These are phyloP conservation scores for Stomatorhinus ivindoensis DNA, from an alignment of 2,113 vertebrate species.

Conservation along the genomic window DNA sequence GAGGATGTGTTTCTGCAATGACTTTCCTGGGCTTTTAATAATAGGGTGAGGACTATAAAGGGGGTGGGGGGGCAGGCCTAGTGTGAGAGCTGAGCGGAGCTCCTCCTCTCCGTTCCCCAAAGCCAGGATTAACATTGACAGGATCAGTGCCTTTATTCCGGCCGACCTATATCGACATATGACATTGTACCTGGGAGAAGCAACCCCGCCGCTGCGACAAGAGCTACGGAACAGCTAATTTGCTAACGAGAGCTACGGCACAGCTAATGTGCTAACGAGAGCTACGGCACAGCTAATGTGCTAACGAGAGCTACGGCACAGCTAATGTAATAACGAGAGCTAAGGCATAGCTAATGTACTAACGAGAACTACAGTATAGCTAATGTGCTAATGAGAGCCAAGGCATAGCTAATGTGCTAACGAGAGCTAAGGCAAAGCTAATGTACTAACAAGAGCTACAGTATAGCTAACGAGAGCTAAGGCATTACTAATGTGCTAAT, in stretches of 20 bases:
- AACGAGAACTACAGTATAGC: background rate
- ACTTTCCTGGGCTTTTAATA: slow-evolving; percentile 1
- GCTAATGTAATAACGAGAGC: background rate
- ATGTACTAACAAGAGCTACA: background rate
- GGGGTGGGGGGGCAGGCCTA: background rate
- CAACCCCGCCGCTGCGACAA: background rate
- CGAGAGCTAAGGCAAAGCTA: background rate
- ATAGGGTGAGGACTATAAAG: background rate
- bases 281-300: background rate
- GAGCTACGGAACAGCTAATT: background rate
- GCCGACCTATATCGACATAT: background rate
- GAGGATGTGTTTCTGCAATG: background rate
- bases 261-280: background rate
- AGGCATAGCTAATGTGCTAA: background rate
- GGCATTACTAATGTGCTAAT: background rate
- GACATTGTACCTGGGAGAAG: background rate
- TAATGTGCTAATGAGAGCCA: background rate
- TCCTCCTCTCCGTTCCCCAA: no score
- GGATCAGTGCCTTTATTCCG: background rate
- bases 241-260: background rate
- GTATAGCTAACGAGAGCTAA: background rate
- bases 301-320: background rate
- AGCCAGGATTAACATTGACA: background rate
- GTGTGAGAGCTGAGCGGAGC: background rate
- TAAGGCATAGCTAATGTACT: background rate